These are phyloP conservation scores for Campylomormyrus numenius DNA, from an alignment of 2,113 vertebrate genomes.

Conservation along the genomic window DNA sequence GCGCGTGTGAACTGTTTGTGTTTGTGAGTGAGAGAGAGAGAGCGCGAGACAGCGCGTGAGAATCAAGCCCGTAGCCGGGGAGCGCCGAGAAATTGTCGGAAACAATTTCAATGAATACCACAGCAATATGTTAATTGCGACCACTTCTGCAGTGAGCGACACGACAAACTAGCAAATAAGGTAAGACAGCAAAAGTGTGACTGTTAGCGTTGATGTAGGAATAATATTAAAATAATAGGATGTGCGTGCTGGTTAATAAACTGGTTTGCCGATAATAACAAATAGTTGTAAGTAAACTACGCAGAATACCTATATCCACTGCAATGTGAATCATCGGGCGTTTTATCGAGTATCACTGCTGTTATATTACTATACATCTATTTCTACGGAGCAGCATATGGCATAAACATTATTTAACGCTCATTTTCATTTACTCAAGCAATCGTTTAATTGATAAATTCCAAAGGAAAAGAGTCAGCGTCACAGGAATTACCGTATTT, in stretches of 20 bases:
- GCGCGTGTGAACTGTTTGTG: constrained; percentile 12
- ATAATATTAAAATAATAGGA: background rate
- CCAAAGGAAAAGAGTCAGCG: background rate
- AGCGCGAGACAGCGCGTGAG: background rate
- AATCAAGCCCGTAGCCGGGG: background rate
- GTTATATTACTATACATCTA: background rate
- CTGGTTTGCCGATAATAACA: background rate
- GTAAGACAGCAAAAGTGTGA: constrained; percentile 10
- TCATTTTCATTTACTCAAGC: background rate
- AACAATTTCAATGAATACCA: constrained; percentile 13
- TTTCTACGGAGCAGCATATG: background rate
- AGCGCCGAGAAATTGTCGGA: background rate
- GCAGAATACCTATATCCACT: background rate
- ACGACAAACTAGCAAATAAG: constrained; percentile 26
- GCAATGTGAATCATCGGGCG: background rate
- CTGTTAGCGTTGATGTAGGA: background rate
- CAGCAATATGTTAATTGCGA: constrained; percentile 21
- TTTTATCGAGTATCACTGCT: background rate
- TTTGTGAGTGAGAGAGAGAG: background rate
- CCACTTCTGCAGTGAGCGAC: constrained; percentile 13
- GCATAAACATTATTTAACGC: background rate
- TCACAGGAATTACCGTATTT: background rate
- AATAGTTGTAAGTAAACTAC: background rate
- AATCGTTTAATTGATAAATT: background rate
- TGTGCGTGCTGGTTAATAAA: background rate